Base-by-base conservation (phyloP, 2,888 invertebrate genomes). In the Tanypteryx hageni region DNA sequence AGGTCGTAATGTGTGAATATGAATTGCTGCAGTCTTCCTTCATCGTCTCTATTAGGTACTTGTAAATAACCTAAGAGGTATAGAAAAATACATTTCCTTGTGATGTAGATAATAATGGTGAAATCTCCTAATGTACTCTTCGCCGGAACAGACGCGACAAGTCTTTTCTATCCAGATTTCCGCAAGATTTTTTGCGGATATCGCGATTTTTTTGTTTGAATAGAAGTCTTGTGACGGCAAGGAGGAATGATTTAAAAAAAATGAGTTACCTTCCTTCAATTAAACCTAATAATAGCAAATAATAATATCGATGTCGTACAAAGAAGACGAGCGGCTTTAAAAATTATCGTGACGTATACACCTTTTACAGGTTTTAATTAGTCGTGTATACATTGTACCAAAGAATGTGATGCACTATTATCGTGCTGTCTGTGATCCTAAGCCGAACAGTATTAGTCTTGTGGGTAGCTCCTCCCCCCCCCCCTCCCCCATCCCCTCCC, bases 401-500 rank as follows among this genome's bases (percentile, higher is more conserved):
- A 89, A 89, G 89, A 89, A 64, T 89, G 89, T 89, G 64, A 89
- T 61, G 89, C 89, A 89, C 59, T 64, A 61, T 56, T 44, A 61
- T 44, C 44, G 89, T 89, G 44, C 68, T 44, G 64, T 89, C 89
- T 89, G 89, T 89, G 89, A 89, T 89, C 61, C 64, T 89, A 56
- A 89, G 68, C 89, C 89, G 89, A 68, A n/a, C 89, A 89, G 89
- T 89, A 89, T 89, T 89, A 89, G 76, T 76, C 22, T 76, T 76
- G 76, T 27, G 76, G n/a, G 76, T 76, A 27, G 76, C 76, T 76
- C 76, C 22, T 27, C 27, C 27, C 76, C n/a, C 27, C 27, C 76
- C 5, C 44, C 44, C 44, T 44, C 44, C 44, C 44, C 5, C 44
- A 3, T 44, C 44, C 1, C 44, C 44, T 44, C 1, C 44, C 44